These are phyloP conservation scores for Leptestheria dahalacensis DNA, from an alignment of 1,140 invertebrate species.

Conservation along the genomic window DNA sequence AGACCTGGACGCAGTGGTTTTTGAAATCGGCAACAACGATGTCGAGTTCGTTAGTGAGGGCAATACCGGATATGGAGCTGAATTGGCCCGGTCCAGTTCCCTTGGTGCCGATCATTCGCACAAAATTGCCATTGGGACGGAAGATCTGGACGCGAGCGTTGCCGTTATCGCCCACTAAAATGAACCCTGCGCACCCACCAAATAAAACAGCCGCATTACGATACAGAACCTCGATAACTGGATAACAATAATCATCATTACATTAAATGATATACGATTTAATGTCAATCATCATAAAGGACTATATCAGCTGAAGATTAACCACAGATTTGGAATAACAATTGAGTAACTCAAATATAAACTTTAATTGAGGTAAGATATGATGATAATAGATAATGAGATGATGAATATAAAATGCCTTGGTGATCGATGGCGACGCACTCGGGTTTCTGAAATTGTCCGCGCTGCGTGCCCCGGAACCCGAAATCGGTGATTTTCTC, in stretches of 20 bases:
- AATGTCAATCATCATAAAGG: too few relatives aligned
- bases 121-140: constrained; percentile 40
- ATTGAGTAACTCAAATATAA: background rate
- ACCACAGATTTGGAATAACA: too few relatives aligned
- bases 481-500: constrained; percentile 35
- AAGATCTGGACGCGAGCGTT: constrained; percentile 62
- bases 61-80: constrained; percentile 51
- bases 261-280: too few relatives aligned
- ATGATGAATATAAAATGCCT: background rate
- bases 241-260: too few relatives aligned
- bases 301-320: too few relatives aligned
- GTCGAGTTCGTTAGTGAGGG: constrained; percentile 43
- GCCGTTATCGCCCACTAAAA: constrained; percentile 58
- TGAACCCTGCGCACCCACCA: constrained; percentile 53
- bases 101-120: constrained; percentile 44
- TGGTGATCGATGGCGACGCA: constrained; percentile 46
- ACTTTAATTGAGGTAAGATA: background rate
- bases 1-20: constrained; percentile 50
- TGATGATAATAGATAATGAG: background rate
- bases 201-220: too few relatives aligned
- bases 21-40: constrained; percentile 53
- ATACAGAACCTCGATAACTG: too few relatives aligned
- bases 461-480: constrained; percentile 39
- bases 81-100: constrained; percentile 44
- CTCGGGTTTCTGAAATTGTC: constrained; percentile 48